Percentiles rank a stretch among this genome's conserved stretches.
Evolutionary conservation across 1,140 invertebrate genomes (phyloP).

Genomic region (Scaptomyza montana): DNA sequence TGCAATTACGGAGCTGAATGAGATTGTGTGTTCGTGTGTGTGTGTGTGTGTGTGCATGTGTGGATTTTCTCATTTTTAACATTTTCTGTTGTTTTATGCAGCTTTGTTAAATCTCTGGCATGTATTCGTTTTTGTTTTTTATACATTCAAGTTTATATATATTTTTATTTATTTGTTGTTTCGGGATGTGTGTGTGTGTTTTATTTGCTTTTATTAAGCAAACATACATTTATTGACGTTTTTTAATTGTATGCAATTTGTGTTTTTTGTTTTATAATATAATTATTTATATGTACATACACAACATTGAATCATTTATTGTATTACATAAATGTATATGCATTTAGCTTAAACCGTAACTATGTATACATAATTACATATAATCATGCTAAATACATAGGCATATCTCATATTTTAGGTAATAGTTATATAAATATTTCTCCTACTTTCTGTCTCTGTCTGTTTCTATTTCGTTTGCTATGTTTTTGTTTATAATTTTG

Average conservation of each 20-base stretch:
- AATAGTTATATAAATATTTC: conserved; percentile 47
- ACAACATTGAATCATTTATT: conserved; percentile 82
- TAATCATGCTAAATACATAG: conserved; percentile 68
- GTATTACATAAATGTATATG: conserved; percentile 60
- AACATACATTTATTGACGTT: conserved; percentile 60
- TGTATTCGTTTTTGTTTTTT: conserved; percentile 36
- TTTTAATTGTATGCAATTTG: conserved; percentile 61
- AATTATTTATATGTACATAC: conserved; percentile 78
- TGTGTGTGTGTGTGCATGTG: conserved; percentile 20
- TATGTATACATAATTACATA: conserved; percentile 79
- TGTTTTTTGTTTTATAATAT: conserved; percentile 34
- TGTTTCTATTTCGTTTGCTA: conserved; percentile 15
- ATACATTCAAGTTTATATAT: conserved; percentile 52
- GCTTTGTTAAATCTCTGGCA: conserved; percentile 49
- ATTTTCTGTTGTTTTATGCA: conserved; percentile 39
- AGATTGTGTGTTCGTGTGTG: conserved; percentile 12
- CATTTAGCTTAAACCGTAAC: conserved; percentile 66
- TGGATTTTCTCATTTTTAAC: conserved; percentile 49
- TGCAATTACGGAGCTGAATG: conserved; percentile 50
- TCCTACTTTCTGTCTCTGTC: neutral
- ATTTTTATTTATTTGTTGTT: conserved; percentile 45
- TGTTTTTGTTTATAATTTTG: conserved; percentile 40
- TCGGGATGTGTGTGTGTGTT: conserved; percentile 34
- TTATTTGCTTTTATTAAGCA: conserved; percentile 59
- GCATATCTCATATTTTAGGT: conserved; percentile 49